Base-by-base conservation (phyloP, 1,140 invertebrate species). In the Cephus cinctus region DNA sequence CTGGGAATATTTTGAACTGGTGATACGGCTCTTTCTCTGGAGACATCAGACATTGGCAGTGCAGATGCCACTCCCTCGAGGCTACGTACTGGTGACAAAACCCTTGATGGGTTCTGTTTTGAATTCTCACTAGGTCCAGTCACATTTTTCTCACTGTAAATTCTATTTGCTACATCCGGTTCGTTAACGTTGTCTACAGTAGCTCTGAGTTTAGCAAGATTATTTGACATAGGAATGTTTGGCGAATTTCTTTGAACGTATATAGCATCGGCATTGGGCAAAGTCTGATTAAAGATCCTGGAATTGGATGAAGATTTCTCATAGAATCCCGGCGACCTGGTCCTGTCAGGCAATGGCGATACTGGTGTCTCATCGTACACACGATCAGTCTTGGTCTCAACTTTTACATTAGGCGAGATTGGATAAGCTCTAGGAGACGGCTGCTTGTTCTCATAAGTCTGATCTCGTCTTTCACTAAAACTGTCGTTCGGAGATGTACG, bases 361-460 rank as follows among this genome's bases (percentile, higher is more conserved):
- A 8, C n/a, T 27, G 66, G 64, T 3, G 67, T 56, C 36, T 65
- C 67, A 16, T 71, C 69, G 23, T 73, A 73, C 2, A 71, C 52
- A 1, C 60, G 54, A 4, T 72, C 69, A 3, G 55, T 53, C 19
- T 41, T 43, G 18, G 38, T 56, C 9, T 57, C 56, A 16, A 63
- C 50, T 30, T 53, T 40, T 3, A 59, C 52, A 2, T 50, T 61
- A 5, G 62, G 54, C 11, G 63, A 63, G 1, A 45, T 52, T 6
- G 53, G 54, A 50, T 52, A 59, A 30, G 48, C 15, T 57, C 55
- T 22, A 30, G n/a, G 8, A 22, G 16, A 8, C 47, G 31, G 57
- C 42, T 19, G 55, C 57, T 1, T 41, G 39, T 41, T 41, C 14
- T 41, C 39, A 20, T 41, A 41, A 3, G 22, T 41, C 39, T 55